Base-by-base conservation (phyloP, 2,888 invertebrate species). In the Clepsis dumicolana region DNA sequence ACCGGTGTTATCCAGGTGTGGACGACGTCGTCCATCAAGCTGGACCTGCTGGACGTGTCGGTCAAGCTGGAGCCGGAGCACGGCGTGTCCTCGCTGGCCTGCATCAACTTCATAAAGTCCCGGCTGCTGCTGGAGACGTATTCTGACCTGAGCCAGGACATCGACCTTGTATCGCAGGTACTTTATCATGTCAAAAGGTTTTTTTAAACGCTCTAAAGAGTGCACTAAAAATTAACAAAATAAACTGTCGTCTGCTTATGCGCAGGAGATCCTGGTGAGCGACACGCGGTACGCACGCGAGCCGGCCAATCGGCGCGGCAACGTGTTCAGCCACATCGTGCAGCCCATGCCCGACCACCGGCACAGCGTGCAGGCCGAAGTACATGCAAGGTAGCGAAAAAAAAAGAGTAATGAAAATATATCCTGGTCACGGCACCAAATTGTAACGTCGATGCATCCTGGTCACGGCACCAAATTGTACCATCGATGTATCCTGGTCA, bases 71-170 rank as follows among this genome's bases (percentile, higher is more conserved):
- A 95, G 78, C 94, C 95, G n/a, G 89, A 92, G 74, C 94, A 94
- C 71, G 94, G 94, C 3, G 88, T 89, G 50, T 87, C 93, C 0
- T 94, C 96, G 5, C 92, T 99, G 56, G 98, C 98, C 1, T 97
- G 97, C 78, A 95, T 99, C 71, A 98, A 98, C 91, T 98, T 99
- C 86, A 97, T 98, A 74, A 97, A 97, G 87, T 98, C 98, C 0
- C 95, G 96, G 18, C 93, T 99, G 53, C 96, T 97, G 50, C 95
- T 98, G 63, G 98, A 98, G 84, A 96, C 96, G 4, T 96, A 96
- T 83, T 98, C 97, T 76, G 98, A 99, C 88, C 95, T 97, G 56
- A 96, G 97, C 14, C 98, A 98, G 88, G 98, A 98, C 80, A 95
- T 99, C 62, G 98, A 98, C 87, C 94, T 99, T 21, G 97, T 98